A percentile compares a stretch with the other conserved stretches of the same genome.
Conservation (phyloP, 2,797 vertebrate species). For the Mormyrus hasselquistii region DNA sequence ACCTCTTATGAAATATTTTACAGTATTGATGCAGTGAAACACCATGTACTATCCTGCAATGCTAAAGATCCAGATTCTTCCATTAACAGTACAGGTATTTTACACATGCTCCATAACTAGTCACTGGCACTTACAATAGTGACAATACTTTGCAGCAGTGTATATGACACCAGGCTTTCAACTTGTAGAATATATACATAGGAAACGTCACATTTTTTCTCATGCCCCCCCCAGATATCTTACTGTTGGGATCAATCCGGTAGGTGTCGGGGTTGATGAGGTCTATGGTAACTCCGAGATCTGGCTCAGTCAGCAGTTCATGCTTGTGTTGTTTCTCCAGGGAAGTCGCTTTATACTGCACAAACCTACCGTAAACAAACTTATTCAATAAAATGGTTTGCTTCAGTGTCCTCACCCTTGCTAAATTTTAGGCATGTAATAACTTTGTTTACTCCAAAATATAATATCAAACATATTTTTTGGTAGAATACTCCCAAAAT, state of each 20-base stretch:
- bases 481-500: neutral
- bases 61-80: neutral
- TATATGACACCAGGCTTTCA: neutral
- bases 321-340: slow-evolving; percentile 95
- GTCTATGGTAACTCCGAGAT: slow-evolving; percentile 90
- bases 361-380: slow-evolving; percentile 67
- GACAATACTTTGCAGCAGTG: neutral
- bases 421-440: neutral
- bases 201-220: neutral
- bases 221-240: slow-evolving; percentile 24
- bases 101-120: neutral
- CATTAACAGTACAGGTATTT: neutral
- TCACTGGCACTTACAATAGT: neutral
- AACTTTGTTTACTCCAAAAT: neutral
- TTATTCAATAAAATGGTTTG: neutral
- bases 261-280: slow-evolving; percentile 95
- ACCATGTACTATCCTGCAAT: neutral
- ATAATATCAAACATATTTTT: neutral
- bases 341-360: slow-evolving; percentile 94
- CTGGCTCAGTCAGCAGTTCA: slow-evolving; percentile 86
- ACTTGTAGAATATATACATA: neutral
- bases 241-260: slow-evolving; percentile 80
- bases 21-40: neutral
- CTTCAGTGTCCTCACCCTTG: neutral
- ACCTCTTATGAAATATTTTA: neutral